Evolutionary conservation across 1,140 invertebrate species (phyloP), one percentile per base, ranked within the genome.

Genomic region (Hylaeus volcanicus): DNA sequence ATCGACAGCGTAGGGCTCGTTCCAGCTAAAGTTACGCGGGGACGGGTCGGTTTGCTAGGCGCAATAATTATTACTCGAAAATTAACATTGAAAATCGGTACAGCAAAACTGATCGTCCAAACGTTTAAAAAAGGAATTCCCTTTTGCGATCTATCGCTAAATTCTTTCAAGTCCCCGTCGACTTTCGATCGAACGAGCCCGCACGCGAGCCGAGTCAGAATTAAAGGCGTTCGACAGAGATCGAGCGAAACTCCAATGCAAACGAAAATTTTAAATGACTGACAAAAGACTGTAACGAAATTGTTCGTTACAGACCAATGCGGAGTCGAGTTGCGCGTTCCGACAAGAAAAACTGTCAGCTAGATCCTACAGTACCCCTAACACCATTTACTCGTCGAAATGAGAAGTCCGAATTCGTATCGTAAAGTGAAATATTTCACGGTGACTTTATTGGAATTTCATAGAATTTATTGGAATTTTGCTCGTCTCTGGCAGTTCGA

Each of bases 1-100:
- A 72, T 86, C 66, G 65, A 85, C 55, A 26, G 74, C 80, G 74
- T 71, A 66, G 83, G 72, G 73, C 66, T 86, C 74, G 84, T 65
- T 70, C 56, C 68, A 56, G 63, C 74, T 53, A 77, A 83, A 69
- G 64, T 74, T 45, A 53, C 53, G 48, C 63, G 58, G 69, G 43
- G 63, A 69, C 58, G 9, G 60, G 14, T 76, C 80, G 80, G 70
- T 69, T 64, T 66, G 74, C 61, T 78, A 45, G 12, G 58, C 61
- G 74, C 55, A 14, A 51, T 69, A 65, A n/a, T 60, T 48, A 14
- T 69, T 45, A 48, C 71, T 43, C n/a, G 12, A 11, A 56, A 14
- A 26, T 0, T n/a, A 68, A 70, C 41, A 41, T 45, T 55, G 5
- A 41, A 11, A 64, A 37, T 14, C 4, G 5, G 6, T 14, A 11